phyloP scores from a whole-genome alignment of 2,888 invertebrate genomes.

The Drosophila buzzatii region DNA sequence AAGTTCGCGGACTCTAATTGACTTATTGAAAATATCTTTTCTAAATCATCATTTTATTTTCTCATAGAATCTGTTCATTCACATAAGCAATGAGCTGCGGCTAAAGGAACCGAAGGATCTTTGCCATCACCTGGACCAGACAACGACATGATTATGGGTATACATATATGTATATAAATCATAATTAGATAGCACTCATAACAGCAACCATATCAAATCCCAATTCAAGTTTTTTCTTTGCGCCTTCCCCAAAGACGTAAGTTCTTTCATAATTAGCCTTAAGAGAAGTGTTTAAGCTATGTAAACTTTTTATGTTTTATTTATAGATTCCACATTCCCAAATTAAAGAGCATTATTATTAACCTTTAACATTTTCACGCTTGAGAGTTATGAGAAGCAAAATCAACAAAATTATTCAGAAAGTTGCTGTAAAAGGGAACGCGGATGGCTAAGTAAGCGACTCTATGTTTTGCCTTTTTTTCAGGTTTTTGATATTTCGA shows the following conservation, averaged over 20 bases:
- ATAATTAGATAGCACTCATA: not conserved
- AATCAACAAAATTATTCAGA: constrained; percentile 38
- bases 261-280: not conserved
- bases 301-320: constrained; percentile 6
- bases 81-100: no score
- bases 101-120: not conserved
- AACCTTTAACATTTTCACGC: constrained; percentile 78
- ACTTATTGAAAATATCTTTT: not conserved
- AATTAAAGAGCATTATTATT: constrained; percentile 69
- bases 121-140: not conserved
- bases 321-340: constrained; percentile 25
- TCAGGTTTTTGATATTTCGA: constrained; percentile 25
- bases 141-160: not conserved
- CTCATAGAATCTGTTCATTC: not conserved
- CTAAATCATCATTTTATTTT: not conserved
- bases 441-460: constrained; percentile 19
- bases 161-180: not conserved
- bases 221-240: not conserved
- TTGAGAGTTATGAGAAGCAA: constrained; percentile 63
- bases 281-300: constrained; percentile 26
- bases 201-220: not conserved
- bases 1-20: no score
- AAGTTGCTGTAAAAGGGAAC: constrained; percentile 33
- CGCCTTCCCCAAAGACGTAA: not conserved
- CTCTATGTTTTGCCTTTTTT: constrained; percentile 8